Base-by-base conservation (phyloP, 2,113 vertebrate genomes). In the Raja brachyura region DNA sequence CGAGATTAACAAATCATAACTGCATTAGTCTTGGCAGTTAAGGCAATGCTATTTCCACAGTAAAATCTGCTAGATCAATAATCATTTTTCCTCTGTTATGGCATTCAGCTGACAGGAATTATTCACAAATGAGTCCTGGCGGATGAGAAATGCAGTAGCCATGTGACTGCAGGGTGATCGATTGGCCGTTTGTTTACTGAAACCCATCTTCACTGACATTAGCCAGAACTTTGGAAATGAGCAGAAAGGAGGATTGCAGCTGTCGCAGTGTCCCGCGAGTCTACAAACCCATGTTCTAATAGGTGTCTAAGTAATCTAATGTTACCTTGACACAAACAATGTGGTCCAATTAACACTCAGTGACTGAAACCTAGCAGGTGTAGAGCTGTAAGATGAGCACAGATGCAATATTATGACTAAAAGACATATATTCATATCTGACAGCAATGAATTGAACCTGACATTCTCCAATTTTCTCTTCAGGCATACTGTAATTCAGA, bases 1-100 rank as follows among this genome's bases (percentile, higher is more conserved):
- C 97, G 98, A 96, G 96, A 98, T 73, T 98, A 98, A 98, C 98
- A 99, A 99, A 98, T 97, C 97, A 97, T 98, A 98, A 97, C 96
- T 97, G 97, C 95, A 97, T 97, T 95, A 94, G 94, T 95, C 95
- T 97, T 97, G 97, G 97, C 97, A 96, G 95, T 54, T 73, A 92
- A 73, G 48, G 66, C 90, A 28, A 39, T 73, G 90, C 95, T 94
- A 94, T 93, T 95, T 96, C 95, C 94, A 94, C 95, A 96, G 95
- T 96, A 96, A 96, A 97, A 96, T 97, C 96, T 96, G 96, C 95
- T 95, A 97, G 96, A 96, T 96, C 95, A 94, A 94, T 95, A 96
- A 97, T 97, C 95, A 96, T 96, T 97, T 95, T 95, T 97, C 96
- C 96, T 95, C 94, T 97, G 96, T 97, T 97, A 97, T 97, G 97